Evolutionary conservation across 2,113 vertebrate species (phyloP), one percentile per base, ranked within the genome.

Genomic region (Seriola dumerili): DNA sequence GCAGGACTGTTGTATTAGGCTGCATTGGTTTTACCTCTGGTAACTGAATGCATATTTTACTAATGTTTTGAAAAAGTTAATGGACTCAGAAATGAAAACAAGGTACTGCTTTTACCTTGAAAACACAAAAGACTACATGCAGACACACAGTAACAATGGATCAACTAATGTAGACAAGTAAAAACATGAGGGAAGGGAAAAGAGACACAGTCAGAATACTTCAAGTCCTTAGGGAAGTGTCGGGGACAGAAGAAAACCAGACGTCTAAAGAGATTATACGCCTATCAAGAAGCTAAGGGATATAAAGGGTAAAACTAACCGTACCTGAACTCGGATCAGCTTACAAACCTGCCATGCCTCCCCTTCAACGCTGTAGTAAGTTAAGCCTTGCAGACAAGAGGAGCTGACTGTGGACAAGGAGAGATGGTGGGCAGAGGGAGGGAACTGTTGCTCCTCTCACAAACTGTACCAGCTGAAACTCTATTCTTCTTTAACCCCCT

Each of bases 251-350:
- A 13, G 17, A 21, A 55, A 46, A 9, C 6, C 46, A 32, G 7
- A 12, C 0, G 11, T 46, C 21, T 32, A 34, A n/a, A 29, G 10
- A 57, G 25, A 66, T 10, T 17, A 11, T 58, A 29, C 1, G 0
- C 1, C 2, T 19, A 40, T 59, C 25, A 81, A 40, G 36, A 38
- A 52, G 14, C 8, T 40, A n/a, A 52, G 7, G 13, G 29, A 59
- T 10, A 69, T 0, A 36, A 52, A 62, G 38, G 32, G 29, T 40
- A 5, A 42, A 62, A 55, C 12, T 7, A 46, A 61, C 17, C 59
- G 12, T 94, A 94, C 92, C 93, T 92, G 85, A 8, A 19, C 48
- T 38, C 17, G 25, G 63, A 69, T 77, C 40, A 66, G 72, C 11
- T 63, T 62, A 74, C 63, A 69, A 46, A 69, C 83, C 44, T 89